phyloP scores from a whole-genome alignment of 2,113 vertebrate genomes.

The Oenanthe melanoleuca region DNA sequence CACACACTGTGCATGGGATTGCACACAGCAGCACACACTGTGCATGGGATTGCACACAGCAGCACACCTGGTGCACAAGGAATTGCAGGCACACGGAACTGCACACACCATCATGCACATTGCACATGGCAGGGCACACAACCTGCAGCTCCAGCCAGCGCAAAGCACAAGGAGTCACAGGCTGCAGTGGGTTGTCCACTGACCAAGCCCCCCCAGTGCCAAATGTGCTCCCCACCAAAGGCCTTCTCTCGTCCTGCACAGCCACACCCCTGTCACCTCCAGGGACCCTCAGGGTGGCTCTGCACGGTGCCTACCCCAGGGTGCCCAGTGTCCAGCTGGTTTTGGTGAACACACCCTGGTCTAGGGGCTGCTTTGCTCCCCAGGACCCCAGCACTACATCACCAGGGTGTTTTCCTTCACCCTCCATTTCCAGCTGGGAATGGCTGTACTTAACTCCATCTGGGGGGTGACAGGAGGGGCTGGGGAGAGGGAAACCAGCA shows the following conservation, averaged over 20 bases:
- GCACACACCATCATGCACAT: fast-evolving
- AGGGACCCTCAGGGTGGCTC: not conserved
- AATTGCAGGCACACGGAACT: not conserved
- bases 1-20: not conserved
- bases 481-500: not conserved
- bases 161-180: fast-evolving
- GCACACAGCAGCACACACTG: fast-evolving
- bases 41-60: not conserved
- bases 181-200: not conserved
- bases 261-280: not conserved
- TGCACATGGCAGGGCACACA: too few species aligned
- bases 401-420: not conserved
- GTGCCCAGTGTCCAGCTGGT: not conserved
- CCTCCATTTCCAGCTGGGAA: not conserved
- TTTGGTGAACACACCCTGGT: not conserved
- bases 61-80: not conserved
- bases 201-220: not conserved
- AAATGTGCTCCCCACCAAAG: not conserved
- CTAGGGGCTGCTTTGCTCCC: not conserved
- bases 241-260: not conserved
- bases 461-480: not conserved
- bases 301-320: not conserved
- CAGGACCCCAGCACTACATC: not conserved
- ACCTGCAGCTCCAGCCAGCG: not conserved
- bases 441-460: not conserved